A percentile compares a stretch with the other conserved stretches of the same genome.
Conservation (phyloP, 2,797 vertebrate genomes). For the Paramormyrops hopkinsi region DNA sequence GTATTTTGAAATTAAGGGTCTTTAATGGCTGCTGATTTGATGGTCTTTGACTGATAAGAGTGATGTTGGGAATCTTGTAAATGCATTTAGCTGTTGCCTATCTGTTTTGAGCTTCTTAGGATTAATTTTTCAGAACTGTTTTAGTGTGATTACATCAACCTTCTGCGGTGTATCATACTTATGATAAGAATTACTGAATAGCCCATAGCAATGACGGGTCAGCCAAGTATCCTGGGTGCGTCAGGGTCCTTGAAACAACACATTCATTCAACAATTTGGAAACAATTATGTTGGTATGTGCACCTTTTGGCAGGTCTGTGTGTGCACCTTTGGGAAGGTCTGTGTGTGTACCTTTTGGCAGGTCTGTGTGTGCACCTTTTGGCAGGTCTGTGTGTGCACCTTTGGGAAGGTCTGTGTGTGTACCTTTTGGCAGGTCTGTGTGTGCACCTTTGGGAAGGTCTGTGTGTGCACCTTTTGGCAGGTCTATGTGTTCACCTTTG, state of each 20-base stretch:
- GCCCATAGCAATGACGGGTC: conserved; percentile 10
- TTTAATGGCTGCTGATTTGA: not conserved
- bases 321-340: too few species aligned
- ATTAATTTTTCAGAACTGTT: conserved; percentile 32
- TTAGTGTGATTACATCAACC: conserved; percentile 24
- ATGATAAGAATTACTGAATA: not conserved
- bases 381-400: too few species aligned
- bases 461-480: too few species aligned
- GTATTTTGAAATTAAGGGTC: not conserved
- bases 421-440: too few species aligned
- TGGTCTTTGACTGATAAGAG: not conserved
- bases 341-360: too few species aligned
- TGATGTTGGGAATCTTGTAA: not conserved
- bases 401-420: too few species aligned
- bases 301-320: not conserved
- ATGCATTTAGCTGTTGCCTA: not conserved
- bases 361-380: too few species aligned
- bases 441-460: too few species aligned
- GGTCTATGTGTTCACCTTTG: not conserved
- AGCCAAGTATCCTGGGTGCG: conserved; percentile 10
- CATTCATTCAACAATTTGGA: conserved; percentile 23
- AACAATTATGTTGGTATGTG: conserved; percentile 19
- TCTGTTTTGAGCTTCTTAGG: not conserved
- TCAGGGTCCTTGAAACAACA: not conserved
- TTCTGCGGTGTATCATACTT: conserved; percentile 30